These are phyloP conservation scores for Anarrhichthys ocellatus DNA, from an alignment of 2,113 vertebrate genomes.

Conservation along the genomic window DNA sequence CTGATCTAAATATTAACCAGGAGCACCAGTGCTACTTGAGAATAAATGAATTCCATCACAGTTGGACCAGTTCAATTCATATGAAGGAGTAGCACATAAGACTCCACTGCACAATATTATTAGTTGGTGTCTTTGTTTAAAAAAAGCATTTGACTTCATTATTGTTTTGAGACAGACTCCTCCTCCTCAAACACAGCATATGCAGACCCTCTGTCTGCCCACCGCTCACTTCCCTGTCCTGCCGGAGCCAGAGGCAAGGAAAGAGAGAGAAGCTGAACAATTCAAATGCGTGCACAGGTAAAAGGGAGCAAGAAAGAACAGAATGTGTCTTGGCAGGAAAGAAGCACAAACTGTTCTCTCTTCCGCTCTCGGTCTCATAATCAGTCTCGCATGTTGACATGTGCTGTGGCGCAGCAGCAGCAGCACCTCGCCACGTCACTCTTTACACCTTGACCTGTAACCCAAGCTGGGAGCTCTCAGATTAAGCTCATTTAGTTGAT, in stretches of 20 bases:
- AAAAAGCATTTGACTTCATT: too few species aligned
- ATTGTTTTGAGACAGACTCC: too few species aligned
- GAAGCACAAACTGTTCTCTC: slow-evolving; percentile 57
- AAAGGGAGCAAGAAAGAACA: slow-evolving; percentile 58
- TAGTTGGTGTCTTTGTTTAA: too few species aligned
- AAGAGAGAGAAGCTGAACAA: slow-evolving; percentile 11
- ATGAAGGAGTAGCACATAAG: too few species aligned
- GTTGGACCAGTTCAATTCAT: too few species aligned
- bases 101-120: too few species aligned
- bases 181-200: slow-evolving; percentile 44
- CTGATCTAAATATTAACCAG: neutral
- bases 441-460: neutral
- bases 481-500: neutral
- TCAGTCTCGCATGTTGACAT: slow-evolving; percentile 57
- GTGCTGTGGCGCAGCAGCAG: slow-evolving; percentile 7
- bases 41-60: neutral
- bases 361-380: slow-evolving; percentile 30
- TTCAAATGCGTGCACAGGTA: slow-evolving; percentile 9
- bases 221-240: neutral
- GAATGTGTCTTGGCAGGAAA: slow-evolving; percentile 69
- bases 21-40: neutral
- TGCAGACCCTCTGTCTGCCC: slow-evolving; percentile 25
- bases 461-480: neutral
- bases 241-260: neutral
- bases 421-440: neutral